Evolutionary conservation across 2,797 vertebrate genomes (phyloP).

Genomic region (Lerista edwardsae): DNA sequence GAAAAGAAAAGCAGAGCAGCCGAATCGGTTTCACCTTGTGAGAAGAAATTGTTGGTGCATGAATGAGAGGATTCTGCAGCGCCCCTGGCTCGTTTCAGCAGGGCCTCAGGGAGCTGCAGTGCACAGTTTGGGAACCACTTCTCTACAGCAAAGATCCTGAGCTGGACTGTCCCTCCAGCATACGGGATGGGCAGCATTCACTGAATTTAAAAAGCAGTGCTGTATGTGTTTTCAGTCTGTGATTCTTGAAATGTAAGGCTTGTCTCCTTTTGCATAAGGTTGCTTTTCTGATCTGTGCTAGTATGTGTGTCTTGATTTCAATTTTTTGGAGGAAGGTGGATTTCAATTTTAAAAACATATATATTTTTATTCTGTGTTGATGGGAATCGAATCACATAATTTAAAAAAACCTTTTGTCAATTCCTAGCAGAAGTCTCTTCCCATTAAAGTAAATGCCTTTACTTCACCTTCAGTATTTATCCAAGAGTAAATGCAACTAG

Average conservation of each 20-base stretch:
- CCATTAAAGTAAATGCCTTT: background rate
- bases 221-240: background rate
- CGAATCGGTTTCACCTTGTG: background rate
- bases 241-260: background rate
- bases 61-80: too few relatives aligned
- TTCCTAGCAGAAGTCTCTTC: background rate
- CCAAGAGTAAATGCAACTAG: background rate
- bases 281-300: background rate
- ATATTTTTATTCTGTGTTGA: background rate
- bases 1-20: background rate
- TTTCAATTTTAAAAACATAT: background rate
- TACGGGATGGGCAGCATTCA: too few relatives aligned
- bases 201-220: background rate
- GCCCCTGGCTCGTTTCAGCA: background rate
- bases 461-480: background rate
- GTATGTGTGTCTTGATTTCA: background rate
- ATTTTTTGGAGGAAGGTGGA: too few relatives aligned
- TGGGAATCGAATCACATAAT: too few relatives aligned
- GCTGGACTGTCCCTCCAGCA: background rate
- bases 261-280: background rate
- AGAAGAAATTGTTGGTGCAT: background rate
- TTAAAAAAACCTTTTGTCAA: background rate
- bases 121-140: too few relatives aligned
- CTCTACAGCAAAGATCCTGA: background rate
- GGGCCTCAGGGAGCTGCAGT: too few relatives aligned